Evolutionary conservation across 2,797 vertebrate genomes (phyloP).

Genomic region (Pseudocheirus occidentalis): DNA sequence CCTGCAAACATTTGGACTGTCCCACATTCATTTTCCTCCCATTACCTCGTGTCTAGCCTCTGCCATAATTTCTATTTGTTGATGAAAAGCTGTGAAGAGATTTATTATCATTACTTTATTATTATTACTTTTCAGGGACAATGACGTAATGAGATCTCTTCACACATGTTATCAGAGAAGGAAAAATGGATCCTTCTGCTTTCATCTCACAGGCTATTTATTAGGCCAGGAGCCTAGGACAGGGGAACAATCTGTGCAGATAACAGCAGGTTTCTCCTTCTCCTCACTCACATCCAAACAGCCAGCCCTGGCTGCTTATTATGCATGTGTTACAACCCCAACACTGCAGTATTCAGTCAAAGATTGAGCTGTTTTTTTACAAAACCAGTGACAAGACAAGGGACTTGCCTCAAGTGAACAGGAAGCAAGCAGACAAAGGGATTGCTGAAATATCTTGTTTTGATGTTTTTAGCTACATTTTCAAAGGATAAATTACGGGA

Average conservation of each 20-base stretch:
- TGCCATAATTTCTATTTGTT: constrained; percentile 11
- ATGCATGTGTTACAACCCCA: neutral
- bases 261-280: neutral
- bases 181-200: constrained; percentile 57
- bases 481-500: constrained; percentile 55
- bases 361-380: constrained; percentile 50
- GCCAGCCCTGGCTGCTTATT: neutral
- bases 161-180: constrained; percentile 35
- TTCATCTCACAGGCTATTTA: constrained; percentile 2
- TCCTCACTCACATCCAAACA: neutral
- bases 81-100: constrained; percentile 42
- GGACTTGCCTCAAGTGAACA: constrained; percentile 14
- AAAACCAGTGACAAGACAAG: constrained; percentile 52
- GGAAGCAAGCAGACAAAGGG: constrained; percentile 53
- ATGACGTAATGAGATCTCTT: constrained; percentile 34
- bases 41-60: neutral
- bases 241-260: constrained; percentile 7
- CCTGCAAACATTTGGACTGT: constrained; percentile 41
- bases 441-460: neutral
- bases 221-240: neutral
- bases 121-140: constrained; percentile 21
- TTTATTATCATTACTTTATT: neutral
- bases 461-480: constrained; percentile 59
- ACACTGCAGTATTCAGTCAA: neutral
- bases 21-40: neutral